phyloP scores from a whole-genome alignment of 2,797 vertebrate species.

The Notolabrus celidotus region DNA sequence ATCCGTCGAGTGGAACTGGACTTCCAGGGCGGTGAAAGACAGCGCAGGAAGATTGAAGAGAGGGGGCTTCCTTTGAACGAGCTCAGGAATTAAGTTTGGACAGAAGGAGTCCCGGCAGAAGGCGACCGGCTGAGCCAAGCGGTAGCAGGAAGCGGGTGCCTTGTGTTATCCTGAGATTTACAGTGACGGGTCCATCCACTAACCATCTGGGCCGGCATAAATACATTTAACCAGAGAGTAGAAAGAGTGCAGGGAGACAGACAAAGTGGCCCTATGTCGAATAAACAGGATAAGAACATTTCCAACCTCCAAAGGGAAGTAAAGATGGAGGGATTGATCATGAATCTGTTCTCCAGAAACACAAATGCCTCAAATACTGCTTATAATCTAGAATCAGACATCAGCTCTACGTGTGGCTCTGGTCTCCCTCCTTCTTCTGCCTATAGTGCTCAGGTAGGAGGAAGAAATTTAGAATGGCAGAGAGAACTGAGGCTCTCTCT shows the following conservation, averaged over 20 bases:
- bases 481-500: too few relatives aligned
- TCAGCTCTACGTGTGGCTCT: not conserved
- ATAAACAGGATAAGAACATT: slow-evolving; percentile 11
- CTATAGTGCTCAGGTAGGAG: too few relatives aligned
- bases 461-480: too few relatives aligned
- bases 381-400: not conserved
- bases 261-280: slow-evolving; percentile 1
- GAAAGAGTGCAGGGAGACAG: slow-evolving; percentile 41
- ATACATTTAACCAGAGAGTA: slow-evolving; percentile 59
- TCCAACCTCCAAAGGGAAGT: not conserved
- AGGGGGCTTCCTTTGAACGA: slow-evolving; percentile 59
- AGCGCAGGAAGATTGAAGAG: slow-evolving; percentile 73
- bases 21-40: slow-evolving; percentile 73
- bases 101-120: slow-evolving; percentile 67
- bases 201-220: slow-evolving; percentile 69
- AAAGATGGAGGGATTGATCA: not conserved
- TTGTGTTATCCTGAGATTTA: slow-evolving; percentile 77
- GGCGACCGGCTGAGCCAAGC: slow-evolving; percentile 67
- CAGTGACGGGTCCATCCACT: slow-evolving; percentile 70
- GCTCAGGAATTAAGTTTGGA: slow-evolving; percentile 63
- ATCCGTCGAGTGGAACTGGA: slow-evolving; percentile 69
- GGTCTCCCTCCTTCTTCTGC: too few relatives aligned
- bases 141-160: slow-evolving; percentile 75
- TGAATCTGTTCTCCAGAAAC: not conserved
- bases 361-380: not conserved